Evolutionary conservation across 1,140 invertebrate species (phyloP).

Genomic region (Phortica variegata): DNA sequence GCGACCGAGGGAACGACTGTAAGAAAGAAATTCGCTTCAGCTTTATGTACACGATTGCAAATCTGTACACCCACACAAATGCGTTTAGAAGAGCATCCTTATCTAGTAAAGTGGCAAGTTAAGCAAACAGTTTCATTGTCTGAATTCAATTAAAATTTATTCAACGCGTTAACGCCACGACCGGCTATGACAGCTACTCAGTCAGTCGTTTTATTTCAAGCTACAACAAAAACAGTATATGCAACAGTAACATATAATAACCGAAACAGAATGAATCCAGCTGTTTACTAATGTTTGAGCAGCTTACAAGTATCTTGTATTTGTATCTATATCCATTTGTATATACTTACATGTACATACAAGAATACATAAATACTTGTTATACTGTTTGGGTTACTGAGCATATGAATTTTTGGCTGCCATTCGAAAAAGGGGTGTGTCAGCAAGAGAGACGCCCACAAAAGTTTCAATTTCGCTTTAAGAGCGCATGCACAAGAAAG

Average conservation of each 20-base stretch:
- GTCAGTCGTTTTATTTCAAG: conserved; percentile 21
- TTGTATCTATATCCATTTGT: conserved; percentile 14
- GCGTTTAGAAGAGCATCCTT: conserved; percentile 14
- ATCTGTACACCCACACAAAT: too few relatives aligned
- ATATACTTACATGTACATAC: conserved; percentile 3
- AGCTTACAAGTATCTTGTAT: conserved; percentile 8
- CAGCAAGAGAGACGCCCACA: neutral
- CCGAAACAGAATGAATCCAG: neutral
- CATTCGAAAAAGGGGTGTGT: conserved; percentile 46
- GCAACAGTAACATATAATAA: conserved; percentile 17
- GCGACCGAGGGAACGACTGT: too few relatives aligned
- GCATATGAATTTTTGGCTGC: conserved; percentile 21
- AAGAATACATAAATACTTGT: neutral
- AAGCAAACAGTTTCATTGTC: conserved; percentile 57
- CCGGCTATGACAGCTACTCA: conserved; percentile 48
- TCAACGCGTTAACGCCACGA: conserved; percentile 56
- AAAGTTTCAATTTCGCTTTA: neutral
- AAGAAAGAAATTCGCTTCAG: too few relatives aligned
- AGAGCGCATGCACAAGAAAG: neutral
- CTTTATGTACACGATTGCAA: too few relatives aligned
- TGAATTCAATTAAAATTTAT: conserved; percentile 57
- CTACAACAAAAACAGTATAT: conserved; percentile 10
- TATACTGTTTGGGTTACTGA: conserved; percentile 1
- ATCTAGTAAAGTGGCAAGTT: conserved; percentile 54
- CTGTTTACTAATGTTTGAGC: too few relatives aligned